Evolutionary conservation across 1,140 invertebrate genomes (phyloP), one percentile per base, ranked within the genome.

Genomic region (Chymomyza costata): DNA sequence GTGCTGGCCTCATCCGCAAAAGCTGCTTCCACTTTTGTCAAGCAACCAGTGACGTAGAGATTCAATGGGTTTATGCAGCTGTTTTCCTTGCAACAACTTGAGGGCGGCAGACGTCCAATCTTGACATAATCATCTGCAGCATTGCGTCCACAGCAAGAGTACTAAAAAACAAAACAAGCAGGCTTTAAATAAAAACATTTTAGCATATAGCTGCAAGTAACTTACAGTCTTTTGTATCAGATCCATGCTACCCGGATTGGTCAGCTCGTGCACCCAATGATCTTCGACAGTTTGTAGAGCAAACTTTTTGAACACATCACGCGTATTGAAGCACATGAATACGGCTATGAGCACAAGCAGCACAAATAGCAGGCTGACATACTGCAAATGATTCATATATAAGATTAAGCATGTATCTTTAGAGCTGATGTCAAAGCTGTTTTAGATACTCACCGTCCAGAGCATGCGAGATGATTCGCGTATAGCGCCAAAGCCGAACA

Each of bases 401-500:
- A 25, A 3, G 21, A 25, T 3, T 25, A 5, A 35, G 11, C 6
- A 41, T 6, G 8, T 6, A 50, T 37, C 43, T 17, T 31, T 31
- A 1, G 15, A 31, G 8, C 10, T 14, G 11, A 44, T 11, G n/a
- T 66, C 46, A 39, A 34, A n/a, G n/a, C 31, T 6, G 6, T 1
- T n/a, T 16, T 0, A 15, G 13, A 15, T 53, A 86, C 88, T 87
- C 85, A 94, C 93, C 65, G 92, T 93, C 76, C 93, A 89, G 11
- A 92, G 87, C 92, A 95, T 94, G 82, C 93, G 94, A 59, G 92
- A 89, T 58, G 91, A 94, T 84, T 95, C 93, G 43, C 92, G 89
- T 43, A 94, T 90, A 1, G 94, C 93, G 17, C 94, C 94, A 65
- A 93, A 94, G 65, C 94, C 94, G 63, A 95, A 92, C 86, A 94